These are phyloP conservation scores for Setipinna tenuifilis DNA, from an alignment of 2,797 vertebrate species.

Conservation along the genomic window DNA sequence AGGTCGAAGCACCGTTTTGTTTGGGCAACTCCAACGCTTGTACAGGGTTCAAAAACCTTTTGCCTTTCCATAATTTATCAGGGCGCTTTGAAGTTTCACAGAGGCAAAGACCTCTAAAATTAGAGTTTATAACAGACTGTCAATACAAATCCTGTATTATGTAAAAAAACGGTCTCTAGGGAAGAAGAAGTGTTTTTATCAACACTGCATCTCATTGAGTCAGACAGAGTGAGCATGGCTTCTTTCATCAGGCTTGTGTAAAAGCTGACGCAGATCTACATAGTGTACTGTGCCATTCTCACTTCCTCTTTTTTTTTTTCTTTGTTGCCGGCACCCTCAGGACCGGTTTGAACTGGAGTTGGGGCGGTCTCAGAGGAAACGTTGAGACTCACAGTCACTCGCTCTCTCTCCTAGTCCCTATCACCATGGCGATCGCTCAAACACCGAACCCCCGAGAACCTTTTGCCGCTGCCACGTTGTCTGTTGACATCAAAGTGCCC, in stretches of 20 bases:
- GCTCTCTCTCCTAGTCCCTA: conserved; percentile 46
- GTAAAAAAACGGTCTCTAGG: conserved; percentile 20
- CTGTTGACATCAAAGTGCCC: conserved; percentile 71
- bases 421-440: conserved; percentile 57
- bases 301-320: conserved; percentile 70
- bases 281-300: conserved; percentile 49
- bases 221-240: not conserved
- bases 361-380: conserved; percentile 21
- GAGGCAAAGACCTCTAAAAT: not conserved
- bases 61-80: conserved; percentile 13
- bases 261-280: conserved; percentile 64
- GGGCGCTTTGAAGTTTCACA: not conserved
- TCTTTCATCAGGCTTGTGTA: not conserved
- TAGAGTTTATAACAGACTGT: not conserved
- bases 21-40: conserved; percentile 2
- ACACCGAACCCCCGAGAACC: conserved; percentile 41
- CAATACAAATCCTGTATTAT: not conserved
- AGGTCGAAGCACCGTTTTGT: not conserved
- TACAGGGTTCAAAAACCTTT: not conserved
- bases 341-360: conserved; percentile 71
- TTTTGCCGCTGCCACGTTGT: conserved; percentile 64
- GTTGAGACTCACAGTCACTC: conserved; percentile 30
- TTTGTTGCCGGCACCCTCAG: conserved; percentile 46
- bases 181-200: not conserved
- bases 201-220: not conserved